A percentile compares a stretch with the other conserved stretches of the same genome.
phyloP scores from a whole-genome alignment of 1,140 invertebrate genomes.

The Riptortus pedestris region DNA sequence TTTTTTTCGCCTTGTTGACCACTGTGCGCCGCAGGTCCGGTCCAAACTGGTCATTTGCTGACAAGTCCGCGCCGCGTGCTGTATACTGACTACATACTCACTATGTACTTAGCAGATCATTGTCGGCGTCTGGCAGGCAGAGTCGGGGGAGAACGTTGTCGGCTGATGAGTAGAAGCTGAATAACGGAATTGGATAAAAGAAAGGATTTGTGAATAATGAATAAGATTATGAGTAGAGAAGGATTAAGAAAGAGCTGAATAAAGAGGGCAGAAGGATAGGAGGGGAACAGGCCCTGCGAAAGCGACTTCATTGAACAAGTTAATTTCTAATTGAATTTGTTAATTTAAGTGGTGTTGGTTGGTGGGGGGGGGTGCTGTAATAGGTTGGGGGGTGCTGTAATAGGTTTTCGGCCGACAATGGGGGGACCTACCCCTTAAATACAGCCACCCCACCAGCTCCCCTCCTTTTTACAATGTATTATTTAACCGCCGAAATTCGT shows the following conservation, averaged over 20 bases:
- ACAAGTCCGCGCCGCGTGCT: too few relatives aligned
- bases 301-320: slow-evolving; percentile 20
- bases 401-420: neutral
- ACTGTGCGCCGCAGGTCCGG: too few relatives aligned
- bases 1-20: too few relatives aligned
- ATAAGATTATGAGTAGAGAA: slow-evolving; percentile 2
- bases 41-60: too few relatives aligned
- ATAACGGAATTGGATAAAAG: neutral
- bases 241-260: neutral
- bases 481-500: slow-evolving; percentile 1
- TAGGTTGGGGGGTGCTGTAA: neutral
- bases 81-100: too few relatives aligned
- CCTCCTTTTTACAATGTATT: slow-evolving; percentile 9
- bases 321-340: slow-evolving; percentile 22
- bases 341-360: slow-evolving; percentile 17
- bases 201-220: neutral
- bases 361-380: neutral
- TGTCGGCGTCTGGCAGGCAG: too few relatives aligned
- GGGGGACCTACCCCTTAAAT: neutral
- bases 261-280: neutral
- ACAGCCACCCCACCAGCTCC: neutral
- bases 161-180: too few relatives aligned
- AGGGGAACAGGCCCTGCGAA: neutral
- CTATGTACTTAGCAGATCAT: too few relatives aligned
- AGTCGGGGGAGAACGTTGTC: too few relatives aligned